Evolutionary conservation across 2,888 invertebrate species (phyloP).

Genomic region (Tipula confusa): DNA sequence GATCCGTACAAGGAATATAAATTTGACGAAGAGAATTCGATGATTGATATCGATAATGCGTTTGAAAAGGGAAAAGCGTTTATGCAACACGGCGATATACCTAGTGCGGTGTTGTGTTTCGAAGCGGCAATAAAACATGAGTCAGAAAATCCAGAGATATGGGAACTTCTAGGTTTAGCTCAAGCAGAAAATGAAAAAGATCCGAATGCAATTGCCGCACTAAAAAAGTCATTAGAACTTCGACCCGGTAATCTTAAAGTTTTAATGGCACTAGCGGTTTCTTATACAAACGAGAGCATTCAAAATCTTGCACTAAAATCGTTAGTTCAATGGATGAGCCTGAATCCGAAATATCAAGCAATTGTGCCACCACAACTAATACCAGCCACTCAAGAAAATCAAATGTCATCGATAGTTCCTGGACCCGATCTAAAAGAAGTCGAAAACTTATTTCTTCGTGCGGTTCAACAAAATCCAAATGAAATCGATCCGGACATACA

Average conservation of each 20-base stretch:
- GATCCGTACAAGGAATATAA: slow-evolving; percentile 68
- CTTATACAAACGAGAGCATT: slow-evolving; percentile 94
- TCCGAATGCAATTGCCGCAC: slow-evolving; percentile 84
- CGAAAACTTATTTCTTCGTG: slow-evolving; percentile 70
- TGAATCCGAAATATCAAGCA: slow-evolving; percentile 77
- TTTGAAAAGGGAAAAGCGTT: slow-evolving; percentile 81
- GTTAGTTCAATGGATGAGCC: slow-evolving; percentile 71
- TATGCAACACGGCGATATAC: slow-evolving; percentile 81
- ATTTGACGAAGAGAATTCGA: slow-evolving; percentile 82
- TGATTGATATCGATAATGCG: slow-evolving; percentile 70
- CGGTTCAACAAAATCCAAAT: slow-evolving; percentile 70
- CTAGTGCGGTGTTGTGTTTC: slow-evolving; percentile 92
- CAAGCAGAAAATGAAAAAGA: slow-evolving; percentile 99
- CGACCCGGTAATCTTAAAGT: slow-evolving; percentile 77
- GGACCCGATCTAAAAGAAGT: slow-evolving; percentile 55
- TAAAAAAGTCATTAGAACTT: slow-evolving; percentile 76
- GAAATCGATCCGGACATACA: slow-evolving; percentile 86
- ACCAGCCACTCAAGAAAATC: slow-evolving; percentile 35
- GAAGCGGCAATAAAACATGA: slow-evolving; percentile 89
- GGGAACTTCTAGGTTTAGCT: slow-evolving; percentile 83
- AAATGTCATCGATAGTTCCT: slow-evolving; percentile 52
- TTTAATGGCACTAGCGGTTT: slow-evolving; percentile 85
- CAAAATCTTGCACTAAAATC: slow-evolving; percentile 83
- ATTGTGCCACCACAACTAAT: slow-evolving; percentile 58
- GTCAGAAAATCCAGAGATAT: slow-evolving; percentile 72